phyloP scores from a whole-genome alignment of 2,113 vertebrate species.

The Ascaphus truei region DNA sequence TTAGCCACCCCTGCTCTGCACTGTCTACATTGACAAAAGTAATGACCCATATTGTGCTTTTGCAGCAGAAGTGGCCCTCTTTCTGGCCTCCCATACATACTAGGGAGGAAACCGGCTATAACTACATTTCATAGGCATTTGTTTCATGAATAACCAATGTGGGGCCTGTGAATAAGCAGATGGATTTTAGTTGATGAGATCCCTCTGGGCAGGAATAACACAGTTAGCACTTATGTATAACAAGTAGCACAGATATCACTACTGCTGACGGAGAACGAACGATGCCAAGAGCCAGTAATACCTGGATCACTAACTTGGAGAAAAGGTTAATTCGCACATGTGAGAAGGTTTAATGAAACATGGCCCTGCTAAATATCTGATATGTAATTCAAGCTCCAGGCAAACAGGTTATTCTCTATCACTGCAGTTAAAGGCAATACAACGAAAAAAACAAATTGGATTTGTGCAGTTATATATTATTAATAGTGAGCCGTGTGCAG shows the following conservation, averaged over 20 bases:
- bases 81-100: no score
- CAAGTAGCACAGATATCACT: conserved; percentile 30
- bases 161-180: conserved; percentile 43
- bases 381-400: neutral
- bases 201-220: conserved; percentile 34
- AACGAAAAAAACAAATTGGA: neutral
- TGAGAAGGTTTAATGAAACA: neutral
- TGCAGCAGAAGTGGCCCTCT: no score
- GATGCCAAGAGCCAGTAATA: neutral
- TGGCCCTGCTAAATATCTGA: no score
- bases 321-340: conserved; percentile 3
- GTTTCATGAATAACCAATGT: conserved; percentile 50
- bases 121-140: conserved; percentile 35
- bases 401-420: neutral
- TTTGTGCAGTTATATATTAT: neutral
- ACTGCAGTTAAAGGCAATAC: neutral
- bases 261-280: conserved; percentile 5
- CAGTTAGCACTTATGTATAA: conserved; percentile 35
- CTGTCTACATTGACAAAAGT: no score
- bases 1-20: no score
- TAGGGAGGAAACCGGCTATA: no score
- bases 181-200: conserved; percentile 44
- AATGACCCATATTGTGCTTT: no score
- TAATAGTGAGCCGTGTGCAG: neutral
- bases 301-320: accelerated